These are phyloP conservation scores for Corynorhinus townsendii DNA, from an alignment of 2,113 vertebrate genomes.

Conservation along the genomic window DNA sequence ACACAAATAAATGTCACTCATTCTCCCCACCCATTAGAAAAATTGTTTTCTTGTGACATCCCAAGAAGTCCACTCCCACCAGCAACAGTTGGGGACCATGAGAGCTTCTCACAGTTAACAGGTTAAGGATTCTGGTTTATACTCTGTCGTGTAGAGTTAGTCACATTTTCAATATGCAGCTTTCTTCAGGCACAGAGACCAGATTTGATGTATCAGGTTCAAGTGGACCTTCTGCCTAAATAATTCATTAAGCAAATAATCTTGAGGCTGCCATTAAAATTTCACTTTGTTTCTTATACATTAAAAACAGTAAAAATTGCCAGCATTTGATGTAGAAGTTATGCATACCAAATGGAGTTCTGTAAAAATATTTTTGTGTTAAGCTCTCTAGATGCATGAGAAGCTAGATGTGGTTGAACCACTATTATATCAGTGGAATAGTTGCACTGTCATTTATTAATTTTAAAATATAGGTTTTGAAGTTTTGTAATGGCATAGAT, in stretches of 20 bases:
- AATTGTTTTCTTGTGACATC: neutral
- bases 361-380: neutral
- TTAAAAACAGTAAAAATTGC: neutral
- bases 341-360: neutral
- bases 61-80: neutral
- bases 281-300: neutral
- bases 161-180: neutral
- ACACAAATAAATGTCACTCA: neutral
- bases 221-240: neutral
- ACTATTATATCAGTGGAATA: neutral
- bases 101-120: neutral
- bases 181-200: neutral
- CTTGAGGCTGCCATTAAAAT: neutral
- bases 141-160: rapidly evolving
- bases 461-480: neutral
- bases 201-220: neutral
- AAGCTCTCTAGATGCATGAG: neutral
- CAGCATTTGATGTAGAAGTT: neutral
- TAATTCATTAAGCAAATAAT: neutral
- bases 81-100: neutral
- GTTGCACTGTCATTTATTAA: neutral
- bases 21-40: neutral
- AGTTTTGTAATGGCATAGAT: neutral
- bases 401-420: neutral
- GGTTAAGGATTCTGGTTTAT: rapidly evolving